Evolutionary conservation across 2,797 vertebrate species (phyloP).

Genomic region (Pyrocephalus nanus): DNA sequence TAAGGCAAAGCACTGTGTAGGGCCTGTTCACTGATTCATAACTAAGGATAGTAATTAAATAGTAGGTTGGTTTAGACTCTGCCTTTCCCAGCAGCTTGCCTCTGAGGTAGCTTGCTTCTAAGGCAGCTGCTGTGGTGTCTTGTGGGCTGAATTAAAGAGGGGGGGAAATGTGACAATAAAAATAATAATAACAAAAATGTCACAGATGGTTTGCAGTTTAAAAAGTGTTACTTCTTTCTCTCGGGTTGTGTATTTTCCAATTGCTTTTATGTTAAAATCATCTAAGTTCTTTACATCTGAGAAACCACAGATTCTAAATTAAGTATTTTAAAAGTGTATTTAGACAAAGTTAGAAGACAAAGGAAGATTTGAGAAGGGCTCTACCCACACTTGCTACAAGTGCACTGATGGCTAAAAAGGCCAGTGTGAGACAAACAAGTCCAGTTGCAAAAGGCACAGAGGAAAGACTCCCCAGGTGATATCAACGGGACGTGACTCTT

Average conservation of each 20-base stretch:
- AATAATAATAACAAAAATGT: background rate
- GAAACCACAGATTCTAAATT: background rate
- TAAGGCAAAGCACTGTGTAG: background rate
- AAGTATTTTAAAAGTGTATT: background rate
- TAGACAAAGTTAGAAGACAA: background rate
- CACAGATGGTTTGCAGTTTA: background rate
- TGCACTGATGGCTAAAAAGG: too few relatives aligned
- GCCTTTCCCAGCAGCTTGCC: background rate
- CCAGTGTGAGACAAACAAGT: too few relatives aligned
- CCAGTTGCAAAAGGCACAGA: too few relatives aligned
- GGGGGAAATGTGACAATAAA: background rate
- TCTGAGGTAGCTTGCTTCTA: background rate
- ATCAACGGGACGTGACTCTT: too few relatives aligned
- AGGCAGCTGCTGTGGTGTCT: background rate
- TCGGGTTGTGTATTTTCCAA: background rate
- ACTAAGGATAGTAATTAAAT: slow-evolving; percentile 21
- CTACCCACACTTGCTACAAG: too few relatives aligned
- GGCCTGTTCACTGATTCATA: slow-evolving; percentile 43
- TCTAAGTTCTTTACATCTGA: background rate
- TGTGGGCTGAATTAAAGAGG: background rate
- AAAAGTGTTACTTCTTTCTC: background rate
- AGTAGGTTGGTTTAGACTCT: background rate
- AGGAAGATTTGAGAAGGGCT: too few relatives aligned
- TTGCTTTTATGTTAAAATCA: background rate
- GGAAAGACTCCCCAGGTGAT: too few relatives aligned